phyloP scores from a whole-genome alignment of 2,797 vertebrate genomes.

The Megalops cyprinoides region DNA sequence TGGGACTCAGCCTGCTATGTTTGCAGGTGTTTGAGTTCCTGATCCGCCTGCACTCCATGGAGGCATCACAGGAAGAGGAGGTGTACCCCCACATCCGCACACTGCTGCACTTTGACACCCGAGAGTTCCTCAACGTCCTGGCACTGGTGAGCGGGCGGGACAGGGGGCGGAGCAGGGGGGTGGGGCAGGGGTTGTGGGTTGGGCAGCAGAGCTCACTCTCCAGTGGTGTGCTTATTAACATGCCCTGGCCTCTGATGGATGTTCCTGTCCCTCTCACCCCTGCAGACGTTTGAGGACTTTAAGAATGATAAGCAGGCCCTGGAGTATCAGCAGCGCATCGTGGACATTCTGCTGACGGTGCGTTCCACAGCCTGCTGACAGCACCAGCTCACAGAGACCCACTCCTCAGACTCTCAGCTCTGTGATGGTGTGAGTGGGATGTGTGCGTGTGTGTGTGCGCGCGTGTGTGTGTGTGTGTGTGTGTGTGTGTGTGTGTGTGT shows the following conservation, averaged over 20 bases:
- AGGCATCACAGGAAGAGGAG: conserved; percentile 83
- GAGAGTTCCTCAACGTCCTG: conserved; percentile 95
- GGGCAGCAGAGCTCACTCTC: no score
- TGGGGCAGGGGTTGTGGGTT: no score
- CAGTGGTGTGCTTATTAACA: no score
- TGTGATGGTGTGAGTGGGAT: no score
- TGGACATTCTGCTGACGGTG: conserved; percentile 95
- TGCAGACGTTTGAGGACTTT: conserved; percentile 96
- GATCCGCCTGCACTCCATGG: conserved; percentile 85
- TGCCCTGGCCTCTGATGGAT: background rate
- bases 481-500: no score
- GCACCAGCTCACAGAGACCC: no score
- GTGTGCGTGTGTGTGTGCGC: no score
- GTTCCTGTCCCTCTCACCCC: conserved; percentile 23
- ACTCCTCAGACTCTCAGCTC: no score
- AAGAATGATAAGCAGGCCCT: conserved; percentile 98
- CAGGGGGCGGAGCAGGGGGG: background rate
- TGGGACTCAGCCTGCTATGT: background rate
- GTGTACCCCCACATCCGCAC: conserved; percentile 89
- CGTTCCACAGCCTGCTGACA: background rate
- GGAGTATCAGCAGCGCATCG: conserved; percentile 96
- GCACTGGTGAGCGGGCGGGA: conserved; percentile 92
- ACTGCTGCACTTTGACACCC: conserved; percentile 92
- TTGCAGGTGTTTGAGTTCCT: conserved; percentile 93
- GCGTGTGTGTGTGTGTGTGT: no score